Base-by-base conservation (phyloP, 2,888 invertebrate genomes). In the Drosophila birchii region DNA sequence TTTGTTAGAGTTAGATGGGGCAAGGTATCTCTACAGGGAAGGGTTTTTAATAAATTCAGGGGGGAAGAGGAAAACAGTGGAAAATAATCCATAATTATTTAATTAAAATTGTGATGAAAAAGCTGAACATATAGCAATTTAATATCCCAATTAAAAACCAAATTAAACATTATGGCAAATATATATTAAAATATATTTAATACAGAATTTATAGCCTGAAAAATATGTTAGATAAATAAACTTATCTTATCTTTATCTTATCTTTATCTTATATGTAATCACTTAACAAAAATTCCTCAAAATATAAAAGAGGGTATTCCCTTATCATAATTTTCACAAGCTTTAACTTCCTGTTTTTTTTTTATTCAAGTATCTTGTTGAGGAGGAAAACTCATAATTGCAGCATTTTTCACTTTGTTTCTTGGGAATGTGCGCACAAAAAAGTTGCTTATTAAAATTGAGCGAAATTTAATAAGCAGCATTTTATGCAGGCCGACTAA, bases 401-500 rank as follows among this genome's bases (percentile, higher is more conserved):
- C 84, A 66, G 67, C 75, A 62, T 72, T 79, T 86, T 82, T 73
- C 58, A 66, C 61, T 63, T 75, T 75, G 73, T 75, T 84, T 84
- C 79, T 73, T 71, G 63, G 74, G 79, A 70, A 83, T 78, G 71
- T 61, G 63, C 51, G 60, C 61, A 67, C 51, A 72, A 43, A 72
- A 63, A 68, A 81, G 79, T 79, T 83, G 86, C 84, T 79, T 88
- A 88, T 84, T 88, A 84, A 88, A 86, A 84, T 75, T 86, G 76
- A 84, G 79, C 79, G 84, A 86, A 81, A 88, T 86, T 83, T 88
- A 84, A 88, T 88, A 88, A 84, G 88, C 84, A 57, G 54, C 86
- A 71, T 80, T 86, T 83, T 88, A 84, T 84, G 84, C 84, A 80
- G 51, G 63, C 78, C 87, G 81, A 38, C 61, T 68, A 36, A 29